Evolutionary conservation across 1,140 invertebrate genomes (phyloP), one percentile per base, ranked within the genome.

Genomic region (Leptinotarsa defecta): DNA sequence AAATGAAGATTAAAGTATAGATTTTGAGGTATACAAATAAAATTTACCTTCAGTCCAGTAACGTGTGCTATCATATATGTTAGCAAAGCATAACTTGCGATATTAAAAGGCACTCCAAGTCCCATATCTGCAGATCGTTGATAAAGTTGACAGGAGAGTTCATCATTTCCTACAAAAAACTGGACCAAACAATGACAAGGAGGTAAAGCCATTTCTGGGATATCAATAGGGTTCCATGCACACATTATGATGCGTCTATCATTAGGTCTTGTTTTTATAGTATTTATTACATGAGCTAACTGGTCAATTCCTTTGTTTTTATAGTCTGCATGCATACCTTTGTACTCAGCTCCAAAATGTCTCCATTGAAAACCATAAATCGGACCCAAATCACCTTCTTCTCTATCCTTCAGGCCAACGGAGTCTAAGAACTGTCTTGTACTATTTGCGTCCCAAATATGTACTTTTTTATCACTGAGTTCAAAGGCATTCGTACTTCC

Each of bases 321-420:
- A 82, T 98, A 98, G 87, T 99, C 93, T 65, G 93, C 89, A 78
- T 94, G 87, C 89, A 95, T 95, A 79, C 94, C 91, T 61, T 89
- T 87, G 86, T 99, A 99, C 81, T 96, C 87, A 3, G 98, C 97
- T 48, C 98, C 98, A 90, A 93, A 99, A 86, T 99, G 97, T 73
- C 98, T 89, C 98, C 98, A 99, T 85, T 99, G 98, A 84, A 99
- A 99, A 0, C 98, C 98, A 89, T 99, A 99, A 24, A 99, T 91
- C 6, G 98, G 98, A 1, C 98, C 98, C 34, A 99, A 88, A 88
- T 99, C 98, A 90, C 93, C 97, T 89, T 96, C 97, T 85, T 96
- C 92, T 74, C 97, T 88, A 62, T 98, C 91, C 3, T 83, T 90
- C 75, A 99, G 93, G 24, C 97, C 97, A 63, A 92, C 86, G n/a